Base-by-base conservation (phyloP, 2,888 invertebrate species). In the Nephrocerus scutellatus region DNA sequence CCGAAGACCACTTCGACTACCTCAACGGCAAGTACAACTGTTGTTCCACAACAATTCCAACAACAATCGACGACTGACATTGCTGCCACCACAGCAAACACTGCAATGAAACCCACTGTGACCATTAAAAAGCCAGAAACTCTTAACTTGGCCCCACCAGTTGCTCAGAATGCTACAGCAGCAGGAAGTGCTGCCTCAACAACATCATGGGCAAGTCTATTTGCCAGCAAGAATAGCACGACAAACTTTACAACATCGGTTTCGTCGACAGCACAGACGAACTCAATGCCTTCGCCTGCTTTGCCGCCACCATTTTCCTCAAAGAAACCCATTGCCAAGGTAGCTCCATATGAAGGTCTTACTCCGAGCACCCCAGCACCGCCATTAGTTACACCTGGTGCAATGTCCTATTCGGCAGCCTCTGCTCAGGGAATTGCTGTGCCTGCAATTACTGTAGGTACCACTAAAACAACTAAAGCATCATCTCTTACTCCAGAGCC, bases 131-230 rank as follows among this genome's bases (percentile, higher is more conserved):
- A 43, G 32, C 21, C 45, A 19, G 35, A 46, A 46, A 32, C 38
- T 13, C 40, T 46, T 3, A 46, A 46, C 18, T 28, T 46, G 30
- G 46, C 46, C 3, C 46, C 46, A 6, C 46, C 46, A 18, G 44
- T 46, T 31, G 38, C 46, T 35, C 36, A 37, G 16, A 40, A 30
- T 35, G 30, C 46, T 10, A 23, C 42, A 26, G 21, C 32, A 10
- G 19, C 21, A 14, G 32, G 30, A 4, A 41, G 18, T 19, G 39
- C 43, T 9, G 26, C 46, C 10, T 41, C 51, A 5, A 41, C 46
- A 20, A 54, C 76, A 34, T 78, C 81, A 1, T 82, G 82, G 82
- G 80, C 81, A 2, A 80, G 81, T 61, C 57, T 82, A 12, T 81
- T 82, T 61, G 74, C 71, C 3, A 58, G 46, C 43, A 72, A 53